Conservation (phyloP, 2,113 vertebrate genomes). For the Saccopteryx bilineata region DNA sequence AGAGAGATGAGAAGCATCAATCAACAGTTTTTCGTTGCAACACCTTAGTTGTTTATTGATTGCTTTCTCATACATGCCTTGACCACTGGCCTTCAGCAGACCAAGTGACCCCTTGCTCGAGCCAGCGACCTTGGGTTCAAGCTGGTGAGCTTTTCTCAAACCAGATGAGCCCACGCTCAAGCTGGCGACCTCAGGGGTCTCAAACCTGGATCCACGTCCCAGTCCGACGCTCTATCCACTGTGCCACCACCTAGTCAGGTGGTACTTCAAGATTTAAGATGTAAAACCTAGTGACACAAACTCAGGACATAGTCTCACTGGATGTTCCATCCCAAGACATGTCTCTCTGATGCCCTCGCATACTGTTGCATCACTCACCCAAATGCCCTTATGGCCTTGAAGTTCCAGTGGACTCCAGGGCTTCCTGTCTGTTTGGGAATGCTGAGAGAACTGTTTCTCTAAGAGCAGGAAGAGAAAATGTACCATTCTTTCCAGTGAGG, state of each 20-base stretch:
- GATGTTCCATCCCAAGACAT: background rate
- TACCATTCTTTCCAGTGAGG: background rate
- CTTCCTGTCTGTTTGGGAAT: background rate
- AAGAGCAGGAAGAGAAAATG: background rate
- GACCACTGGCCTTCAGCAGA: no score
- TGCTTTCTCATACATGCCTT: no score
- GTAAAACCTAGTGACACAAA: background rate
- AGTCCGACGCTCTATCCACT: no score
- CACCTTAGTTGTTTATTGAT: no score
- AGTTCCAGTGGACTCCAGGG: background rate
- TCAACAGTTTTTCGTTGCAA: no score
- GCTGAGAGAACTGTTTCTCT: background rate
- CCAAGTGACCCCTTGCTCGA: no score
- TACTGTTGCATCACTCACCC: background rate
- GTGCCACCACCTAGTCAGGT: background rate
- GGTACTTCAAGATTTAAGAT: background rate
- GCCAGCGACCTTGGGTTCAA: no score
- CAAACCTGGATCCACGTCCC: no score
- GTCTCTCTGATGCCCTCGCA: background rate
- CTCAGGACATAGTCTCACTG: accelerated
- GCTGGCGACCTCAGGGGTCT: no score
- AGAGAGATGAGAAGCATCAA: no score
- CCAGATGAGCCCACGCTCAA: no score
- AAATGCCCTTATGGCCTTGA: background rate
- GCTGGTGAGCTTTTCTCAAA: no score